Conservation (phyloP, 2,888 invertebrate species). For the Melieria omissa region DNA sequence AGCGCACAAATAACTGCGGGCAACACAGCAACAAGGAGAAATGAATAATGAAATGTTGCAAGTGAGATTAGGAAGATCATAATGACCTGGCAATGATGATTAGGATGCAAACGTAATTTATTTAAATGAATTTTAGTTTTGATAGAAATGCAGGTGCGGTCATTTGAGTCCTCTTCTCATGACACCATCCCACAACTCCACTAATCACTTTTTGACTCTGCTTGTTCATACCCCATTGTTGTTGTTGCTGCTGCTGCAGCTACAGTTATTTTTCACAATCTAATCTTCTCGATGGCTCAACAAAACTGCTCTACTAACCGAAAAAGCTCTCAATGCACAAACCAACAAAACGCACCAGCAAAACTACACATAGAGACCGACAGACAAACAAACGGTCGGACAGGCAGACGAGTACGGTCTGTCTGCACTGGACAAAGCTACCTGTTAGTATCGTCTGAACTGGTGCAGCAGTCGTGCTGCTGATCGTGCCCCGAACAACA, state of each 20-base stretch:
- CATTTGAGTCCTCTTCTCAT: neutral
- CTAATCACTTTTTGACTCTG: neutral
- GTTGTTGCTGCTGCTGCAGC: neutral
- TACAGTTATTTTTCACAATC: neutral
- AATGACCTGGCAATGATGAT: slow-evolving; percentile 1
- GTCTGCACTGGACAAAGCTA: too few species aligned
- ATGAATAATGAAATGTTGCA: too few species aligned
- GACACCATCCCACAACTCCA: neutral
- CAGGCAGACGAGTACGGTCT: neutral
- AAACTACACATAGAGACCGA: neutral
- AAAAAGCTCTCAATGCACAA: neutral
- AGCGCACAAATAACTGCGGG: neutral
- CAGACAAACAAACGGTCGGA: neutral
- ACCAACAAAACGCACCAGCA: neutral
- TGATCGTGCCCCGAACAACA: neutral
- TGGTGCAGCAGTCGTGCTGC: neutral
- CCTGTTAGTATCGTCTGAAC: too few species aligned
- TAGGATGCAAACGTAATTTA: slow-evolving; percentile 13
- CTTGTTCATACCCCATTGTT: neutral
- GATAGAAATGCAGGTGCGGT: neutral
- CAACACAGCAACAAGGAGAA: too few species aligned
- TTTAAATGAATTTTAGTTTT: slow-evolving; percentile 10
- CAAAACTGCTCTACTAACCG: slow-evolving; percentile 25
- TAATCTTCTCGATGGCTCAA: neutral
- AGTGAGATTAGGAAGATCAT: neutral